Base-by-base conservation (phyloP, 2,888 invertebrate genomes). In the Fragum sueziense region DNA sequence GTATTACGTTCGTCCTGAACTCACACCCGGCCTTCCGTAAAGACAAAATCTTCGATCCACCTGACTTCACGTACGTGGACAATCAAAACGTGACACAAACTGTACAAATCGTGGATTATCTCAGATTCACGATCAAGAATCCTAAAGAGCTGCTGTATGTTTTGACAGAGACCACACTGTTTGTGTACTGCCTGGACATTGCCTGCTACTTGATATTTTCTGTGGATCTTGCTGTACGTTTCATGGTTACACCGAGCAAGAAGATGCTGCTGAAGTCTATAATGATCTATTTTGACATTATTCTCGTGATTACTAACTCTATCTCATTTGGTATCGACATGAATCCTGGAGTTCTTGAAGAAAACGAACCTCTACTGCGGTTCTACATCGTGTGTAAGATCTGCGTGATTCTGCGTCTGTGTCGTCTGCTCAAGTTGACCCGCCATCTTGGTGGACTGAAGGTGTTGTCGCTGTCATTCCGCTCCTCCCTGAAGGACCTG, bases 121-220 rank as follows among this genome's bases (percentile, higher is more conserved):
- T 70, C 1, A 31, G 31, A 34, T n/a, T 29, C n/a, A n/a, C 11
- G 20, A n/a, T 22, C 22, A 29, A 25, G 34, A 79, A 76, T 11
- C 72, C 74, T 0, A 74, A 79, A 33, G 25, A 52, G 11, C 20
- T 59, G 7, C 27, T 74, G 61, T 65, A 47, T 4, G 20, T 61
- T 0, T 54, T 71, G 3, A 83, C 84, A 9, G 27, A 67, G 9
- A 37, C 76, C 4, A 81, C 84, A 25, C 84, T 78, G 0, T 69
- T 71, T 0, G 68, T 91, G 22, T 70, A 84, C 29, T 68, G 74
- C 67, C 79, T 90, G 27, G 89, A 91, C 71, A 68, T 84, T 17
- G 27, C 82, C 4, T 88, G 88, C 47, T 70, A 89, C 31, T 70
- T 79, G 0, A 88, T 91, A 70, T 91, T 91, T 82, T 87, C 88